A percentile compares a stretch with the other conserved stretches of the same genome.
phyloP scores from a whole-genome alignment of 2,888 invertebrate species.

The Macaria liturata region DNA sequence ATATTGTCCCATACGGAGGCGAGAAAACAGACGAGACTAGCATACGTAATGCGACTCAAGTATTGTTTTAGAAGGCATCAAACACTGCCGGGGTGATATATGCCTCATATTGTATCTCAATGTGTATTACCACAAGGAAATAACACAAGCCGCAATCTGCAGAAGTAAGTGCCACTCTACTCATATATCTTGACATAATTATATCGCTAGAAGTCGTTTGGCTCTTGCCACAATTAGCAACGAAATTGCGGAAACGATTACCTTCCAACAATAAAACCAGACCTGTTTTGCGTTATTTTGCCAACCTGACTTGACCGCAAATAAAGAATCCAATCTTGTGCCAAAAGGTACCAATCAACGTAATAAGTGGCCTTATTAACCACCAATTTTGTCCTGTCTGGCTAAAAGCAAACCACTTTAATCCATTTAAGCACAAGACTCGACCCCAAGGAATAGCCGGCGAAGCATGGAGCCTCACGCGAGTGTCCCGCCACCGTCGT shows the following conservation, averaged over 20 bases:
- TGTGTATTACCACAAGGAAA: neutral
- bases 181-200: constrained; percentile 2
- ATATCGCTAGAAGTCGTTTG: constrained; percentile 7
- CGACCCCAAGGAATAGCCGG: constrained; percentile 56
- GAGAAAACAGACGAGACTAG: constrained; percentile 12
- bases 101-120: constrained; percentile 7
- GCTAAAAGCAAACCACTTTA: constrained; percentile 69
- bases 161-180: neutral
- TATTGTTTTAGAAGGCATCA: constrained; percentile 12
- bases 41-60: constrained; percentile 12
- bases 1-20: constrained; percentile 15
- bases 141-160: neutral
- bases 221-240: constrained; percentile 3
- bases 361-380: constrained; percentile 64
- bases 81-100: constrained; percentile 4
- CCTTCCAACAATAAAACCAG: constrained; percentile 3
- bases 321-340: constrained; percentile 28
- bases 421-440: constrained; percentile 73
- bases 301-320: constrained; percentile 6
- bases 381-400: constrained; percentile 56
- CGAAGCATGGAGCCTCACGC: constrained; percentile 50
- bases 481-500: constrained; percentile 47
- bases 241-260: constrained; percentile 7
- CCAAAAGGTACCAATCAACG: constrained; percentile 56
- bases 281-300: constrained; percentile 18